Evolutionary conservation across 1,140 invertebrate species (phyloP), one percentile per base, ranked within the genome.

Genomic region (Campoletis sonorensis): DNA sequence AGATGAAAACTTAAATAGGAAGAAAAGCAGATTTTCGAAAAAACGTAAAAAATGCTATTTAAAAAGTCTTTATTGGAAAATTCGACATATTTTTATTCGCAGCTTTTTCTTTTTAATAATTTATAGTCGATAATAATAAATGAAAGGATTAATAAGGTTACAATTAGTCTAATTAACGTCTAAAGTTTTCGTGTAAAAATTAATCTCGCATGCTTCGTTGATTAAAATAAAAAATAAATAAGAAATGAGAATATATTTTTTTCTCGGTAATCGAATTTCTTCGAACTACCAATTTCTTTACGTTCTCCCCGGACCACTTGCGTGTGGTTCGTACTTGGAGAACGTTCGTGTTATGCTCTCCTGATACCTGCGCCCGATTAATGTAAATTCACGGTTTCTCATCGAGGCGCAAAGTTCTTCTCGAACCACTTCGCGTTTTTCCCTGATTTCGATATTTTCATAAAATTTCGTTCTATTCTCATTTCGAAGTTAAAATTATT

Each of bases 321-420:
- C 7, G 23, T 54, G 45, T 75, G 23, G 49, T 54, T 23, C 11
- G 11, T 23, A 58, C 21, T 15, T 23, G 51, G 5, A 77, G 72
- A 77, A 54, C 49, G 18, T 61, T 37, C 54, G 21, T 40, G 70
- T 30, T 79, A 26, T 75, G 45, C 75, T 81, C 76, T 82, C 79
- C 37, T 79, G 67, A 71, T 82, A 64, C 23, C 27, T 15, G 61
- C 45, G 72, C 45, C 83, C 40, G 54, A 80, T 79, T 82, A 82
- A 84, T 80, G 79, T 80, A 81, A 86, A 85, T 81, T 85, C 80
- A 81, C 54, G 73, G 73, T 27, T 68, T 71, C 30, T 77, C n/a
- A 18, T 61, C 67, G 21, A 23, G n/a, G 21, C 18, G 67, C 37
- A 2, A 58, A 27, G 5, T 18, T 71, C n/a, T 37, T 18, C 33